phyloP scores from a whole-genome alignment of 2,888 invertebrate species.

The Nymphalis c-album region DNA sequence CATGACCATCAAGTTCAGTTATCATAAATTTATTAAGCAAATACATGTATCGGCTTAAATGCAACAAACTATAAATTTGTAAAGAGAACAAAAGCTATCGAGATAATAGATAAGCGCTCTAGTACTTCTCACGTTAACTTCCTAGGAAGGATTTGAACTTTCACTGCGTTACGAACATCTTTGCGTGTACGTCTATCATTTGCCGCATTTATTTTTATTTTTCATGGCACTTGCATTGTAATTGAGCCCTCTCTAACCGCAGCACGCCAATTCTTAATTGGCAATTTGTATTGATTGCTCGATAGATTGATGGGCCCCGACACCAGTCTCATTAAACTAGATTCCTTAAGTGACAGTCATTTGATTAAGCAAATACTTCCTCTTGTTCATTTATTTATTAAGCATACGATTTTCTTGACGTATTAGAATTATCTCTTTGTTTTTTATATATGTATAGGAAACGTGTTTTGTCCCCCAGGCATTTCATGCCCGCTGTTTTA shows the following conservation, averaged over 20 bases:
- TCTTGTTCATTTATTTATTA: not conserved
- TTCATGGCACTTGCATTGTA: slow-evolving; percentile 42
- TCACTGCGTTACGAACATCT: slow-evolving; percentile 37
- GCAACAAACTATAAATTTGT: no score
- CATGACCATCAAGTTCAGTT: no score
- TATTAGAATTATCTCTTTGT: not conserved
- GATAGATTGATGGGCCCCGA: slow-evolving; percentile 45
- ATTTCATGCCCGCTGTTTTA: slow-evolving; percentile 34
- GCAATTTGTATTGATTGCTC: slow-evolving; percentile 59
- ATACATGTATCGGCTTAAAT: no score
- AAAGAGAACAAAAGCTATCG: no score
- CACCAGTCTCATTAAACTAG: slow-evolving; percentile 51
- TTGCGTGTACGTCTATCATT: slow-evolving; percentile 43
- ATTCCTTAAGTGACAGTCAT: slow-evolving; percentile 24
- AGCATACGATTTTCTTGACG: not conserved
- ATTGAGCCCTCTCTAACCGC: slow-evolving; percentile 40
- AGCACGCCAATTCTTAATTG: slow-evolving; percentile 53
- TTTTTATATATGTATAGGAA: not conserved
- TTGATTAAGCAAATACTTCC: not conserved
- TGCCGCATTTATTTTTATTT: slow-evolving; percentile 39
- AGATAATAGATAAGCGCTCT: no score
- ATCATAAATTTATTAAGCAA: no score
- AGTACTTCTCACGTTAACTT: slow-evolving; percentile 24
- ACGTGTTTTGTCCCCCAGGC: slow-evolving; percentile 24
- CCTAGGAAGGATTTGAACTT: slow-evolving; percentile 44